Evolutionary conservation across 2,797 vertebrate species (phyloP).

Genomic region (Pangasius djambal): DNA sequence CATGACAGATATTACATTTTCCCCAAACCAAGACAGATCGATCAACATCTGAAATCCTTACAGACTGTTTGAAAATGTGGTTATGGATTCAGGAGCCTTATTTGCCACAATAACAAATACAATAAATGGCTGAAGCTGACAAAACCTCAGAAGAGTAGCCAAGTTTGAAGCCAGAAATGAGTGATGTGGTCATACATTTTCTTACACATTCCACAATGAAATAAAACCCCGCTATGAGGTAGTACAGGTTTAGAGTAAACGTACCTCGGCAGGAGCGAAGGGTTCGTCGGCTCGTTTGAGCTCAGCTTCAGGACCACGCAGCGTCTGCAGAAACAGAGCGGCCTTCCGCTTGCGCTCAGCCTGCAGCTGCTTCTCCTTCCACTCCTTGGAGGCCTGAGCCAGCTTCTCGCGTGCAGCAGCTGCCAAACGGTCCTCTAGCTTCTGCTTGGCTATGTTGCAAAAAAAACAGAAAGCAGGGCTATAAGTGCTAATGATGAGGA

Average conservation of each 20-base stretch:
- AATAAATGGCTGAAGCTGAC: not conserved
- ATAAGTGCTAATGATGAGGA: not conserved
- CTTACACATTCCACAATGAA: not conserved
- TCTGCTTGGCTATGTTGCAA: conserved; percentile 86
- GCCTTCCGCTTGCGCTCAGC: conserved; percentile 96
- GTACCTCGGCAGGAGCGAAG: conserved; percentile 72
- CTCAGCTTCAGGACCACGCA: conserved; percentile 87
- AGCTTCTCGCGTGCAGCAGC: conserved; percentile 96
- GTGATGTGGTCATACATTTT: conserved; percentile 1
- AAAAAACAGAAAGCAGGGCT: not conserved
- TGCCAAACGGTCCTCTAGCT: conserved; percentile 93
- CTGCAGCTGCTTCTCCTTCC: conserved; percentile 97
- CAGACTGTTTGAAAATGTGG: not conserved
- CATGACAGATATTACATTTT: conserved; percentile 27
- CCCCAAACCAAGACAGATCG: conserved; percentile 21
- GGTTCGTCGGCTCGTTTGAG: conserved; percentile 79
- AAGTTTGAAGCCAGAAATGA: not conserved
- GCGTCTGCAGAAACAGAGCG: conserved; percentile 90
- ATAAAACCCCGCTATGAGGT: not conserved
- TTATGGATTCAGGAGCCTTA: conserved; percentile 9
- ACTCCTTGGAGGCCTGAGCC: conserved; percentile 96
- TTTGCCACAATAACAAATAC: not conserved
- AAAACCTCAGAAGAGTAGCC: not conserved
- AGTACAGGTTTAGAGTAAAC: not conserved
- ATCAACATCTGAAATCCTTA: conserved; percentile 30